These are phyloP conservation scores for Intellagama lesueurii DNA, from an alignment of 2,797 vertebrate species.

Conservation along the genomic window DNA sequence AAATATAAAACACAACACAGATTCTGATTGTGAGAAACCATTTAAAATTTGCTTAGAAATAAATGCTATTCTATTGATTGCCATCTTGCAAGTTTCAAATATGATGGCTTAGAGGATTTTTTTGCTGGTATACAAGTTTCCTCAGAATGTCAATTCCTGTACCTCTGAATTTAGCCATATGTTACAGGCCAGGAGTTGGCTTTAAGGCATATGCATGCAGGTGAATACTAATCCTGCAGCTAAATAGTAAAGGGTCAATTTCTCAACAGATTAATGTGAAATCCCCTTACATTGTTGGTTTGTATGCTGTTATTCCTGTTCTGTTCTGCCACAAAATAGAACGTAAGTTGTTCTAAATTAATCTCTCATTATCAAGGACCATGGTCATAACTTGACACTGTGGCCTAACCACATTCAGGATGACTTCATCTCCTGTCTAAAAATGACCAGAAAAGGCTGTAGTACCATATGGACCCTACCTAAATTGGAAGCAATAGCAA, in stretches of 20 bases:
- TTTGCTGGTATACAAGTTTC: constrained; percentile 65
- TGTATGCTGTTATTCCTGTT: constrained; percentile 59
- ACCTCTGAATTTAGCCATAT: constrained; percentile 70
- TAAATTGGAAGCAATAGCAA: constrained; percentile 87
- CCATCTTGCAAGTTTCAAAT: constrained; percentile 78
- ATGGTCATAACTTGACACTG: constrained; percentile 68
- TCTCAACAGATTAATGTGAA: constrained; percentile 66
- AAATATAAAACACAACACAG: constrained; percentile 70
- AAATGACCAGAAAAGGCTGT: constrained; percentile 75
- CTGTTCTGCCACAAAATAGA: constrained; percentile 69
- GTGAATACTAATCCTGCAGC: constrained; percentile 79
- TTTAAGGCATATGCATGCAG: constrained; percentile 79
- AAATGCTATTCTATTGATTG: constrained; percentile 75
- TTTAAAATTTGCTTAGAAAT: constrained; percentile 22
- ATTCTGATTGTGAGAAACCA: constrained; percentile 74
- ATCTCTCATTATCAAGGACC: constrained; percentile 64
- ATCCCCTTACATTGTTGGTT: constrained; percentile 63
- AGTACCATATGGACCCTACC: constrained; percentile 80
- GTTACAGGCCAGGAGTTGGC: constrained; percentile 68
- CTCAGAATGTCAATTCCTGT: constrained; percentile 69
- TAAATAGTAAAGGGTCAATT: constrained; percentile 70
- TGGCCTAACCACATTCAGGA: constrained; percentile 69
- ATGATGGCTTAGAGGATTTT: constrained; percentile 68
- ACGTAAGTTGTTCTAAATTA: constrained; percentile 59
- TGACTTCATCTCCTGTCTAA: constrained; percentile 74